Percentiles rank a stretch among this genome's conserved stretches.
Conservation (phyloP, 2,113 vertebrate species). For the Mus spicilegus region DNA sequence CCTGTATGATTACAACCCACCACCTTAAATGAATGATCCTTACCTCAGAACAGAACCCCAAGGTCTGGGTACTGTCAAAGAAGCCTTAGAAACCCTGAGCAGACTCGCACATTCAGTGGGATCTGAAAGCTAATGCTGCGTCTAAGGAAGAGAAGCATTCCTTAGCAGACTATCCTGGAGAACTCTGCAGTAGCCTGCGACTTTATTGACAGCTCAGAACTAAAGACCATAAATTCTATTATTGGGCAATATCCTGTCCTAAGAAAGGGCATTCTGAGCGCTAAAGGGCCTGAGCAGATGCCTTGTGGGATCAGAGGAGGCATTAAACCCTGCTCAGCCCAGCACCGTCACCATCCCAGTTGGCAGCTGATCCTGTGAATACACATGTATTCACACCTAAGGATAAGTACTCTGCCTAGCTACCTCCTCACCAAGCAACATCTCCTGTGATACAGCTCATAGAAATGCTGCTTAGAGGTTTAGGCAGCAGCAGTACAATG, state of each 20-base stretch:
- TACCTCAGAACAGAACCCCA: not conserved
- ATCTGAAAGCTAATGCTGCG: slow-evolving; percentile 67
- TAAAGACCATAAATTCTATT: slow-evolving; percentile 42
- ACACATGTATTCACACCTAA: not conserved
- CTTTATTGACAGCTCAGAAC: slow-evolving; percentile 68
- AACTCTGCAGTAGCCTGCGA: not conserved
- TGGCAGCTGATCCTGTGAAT: not conserved
- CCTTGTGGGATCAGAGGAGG: not conserved
- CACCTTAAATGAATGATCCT: not conserved
- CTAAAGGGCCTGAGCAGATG: not conserved
- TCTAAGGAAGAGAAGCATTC: slow-evolving; percentile 63
- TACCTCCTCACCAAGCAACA: not conserved
- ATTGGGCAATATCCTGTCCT: not conserved
- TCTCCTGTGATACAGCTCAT: not conserved
- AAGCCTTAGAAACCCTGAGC: slow-evolving; percentile 56
- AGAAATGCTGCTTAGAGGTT: not conserved
- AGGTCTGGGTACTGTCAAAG: slow-evolving; percentile 22
- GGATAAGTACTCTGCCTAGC: not conserved
- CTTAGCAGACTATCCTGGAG: slow-evolving; percentile 24
- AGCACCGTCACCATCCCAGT: not conserved
- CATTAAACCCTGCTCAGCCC: not conserved
- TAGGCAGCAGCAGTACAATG: not conserved
- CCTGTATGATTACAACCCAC: not conserved
- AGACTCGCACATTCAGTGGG: slow-evolving; percentile 66
- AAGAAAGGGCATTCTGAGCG: not conserved